Base-by-base conservation (phyloP, 2,797 vertebrate species). In the Microctenopoma lineatum region DNA sequence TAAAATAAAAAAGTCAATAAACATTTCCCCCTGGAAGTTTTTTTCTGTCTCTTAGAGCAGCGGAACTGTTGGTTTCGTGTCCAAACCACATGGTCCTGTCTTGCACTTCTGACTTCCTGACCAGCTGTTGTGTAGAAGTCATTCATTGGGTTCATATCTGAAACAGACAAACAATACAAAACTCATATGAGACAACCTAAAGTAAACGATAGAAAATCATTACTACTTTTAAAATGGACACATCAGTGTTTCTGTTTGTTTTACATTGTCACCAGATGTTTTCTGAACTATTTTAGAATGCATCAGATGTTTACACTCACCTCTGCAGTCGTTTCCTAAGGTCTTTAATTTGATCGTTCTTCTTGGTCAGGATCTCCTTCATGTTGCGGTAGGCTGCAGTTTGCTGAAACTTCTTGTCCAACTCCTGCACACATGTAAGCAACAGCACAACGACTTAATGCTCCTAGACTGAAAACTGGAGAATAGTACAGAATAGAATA, bases 391-490 rank as follows among this genome's bases (percentile, higher is more conserved):
- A 99, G 0, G 96, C 97, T 46, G 95, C 93, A 1, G 98, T 99
- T 90, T 99, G 96, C 83, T 99, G 98, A 83, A 99, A 99, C 84
- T 99, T 99, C 87, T 95, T 98, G 41, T 99, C 98, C 70, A 99
- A 70, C 67, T 99, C 98, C 97, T 99, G 77, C 16, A 46, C 1
- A 68, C 0, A 14, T 41, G 7, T 18, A 32, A 34, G 32, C 4
- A 59, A 21, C 36, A 15, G 14, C 25, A 51, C 29, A 61, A 46
- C 45, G 38, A 39, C 36, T 62, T 0, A 41, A 42, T n/a, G n/a
- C 46, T 11, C 34, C 15, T 2, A 3, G 5, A 16, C 15, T n/a
- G 14, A 57, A 51, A 46, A 59, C 26, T 26, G 15, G 4, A 13
- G 11, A 13, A 41, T 4, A 13, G 8, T 3, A 14, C 8, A 14